Evolutionary conservation across 2,888 invertebrate species (phyloP).

Genomic region (Polyommatus icarus): DNA sequence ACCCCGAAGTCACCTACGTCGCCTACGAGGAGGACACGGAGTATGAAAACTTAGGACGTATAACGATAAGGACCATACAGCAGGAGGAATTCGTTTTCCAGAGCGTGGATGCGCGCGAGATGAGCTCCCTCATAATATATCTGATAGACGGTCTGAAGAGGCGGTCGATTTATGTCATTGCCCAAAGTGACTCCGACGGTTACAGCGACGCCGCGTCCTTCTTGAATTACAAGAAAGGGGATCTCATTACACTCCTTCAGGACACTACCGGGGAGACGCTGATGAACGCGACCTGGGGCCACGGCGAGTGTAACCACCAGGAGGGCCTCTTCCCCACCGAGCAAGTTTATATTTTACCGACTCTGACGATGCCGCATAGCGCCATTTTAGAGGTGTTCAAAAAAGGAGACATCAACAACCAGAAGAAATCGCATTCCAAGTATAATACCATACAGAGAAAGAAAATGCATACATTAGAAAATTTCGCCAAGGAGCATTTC

Average conservation of each 20-base stretch:
- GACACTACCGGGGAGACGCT: slow-evolving; percentile 88
- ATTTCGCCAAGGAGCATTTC: slow-evolving; percentile 92
- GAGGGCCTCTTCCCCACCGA: slow-evolving; percentile 93
- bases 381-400: slow-evolving; percentile 84
- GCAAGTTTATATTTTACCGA: slow-evolving; percentile 92
- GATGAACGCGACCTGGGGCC: slow-evolving; percentile 86
- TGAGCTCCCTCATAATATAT: slow-evolving; percentile 89
- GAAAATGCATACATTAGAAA: slow-evolving; percentile 90
- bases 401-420: slow-evolving; percentile 75
- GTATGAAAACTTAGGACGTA: slow-evolving; percentile 79
- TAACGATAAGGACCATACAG: slow-evolving; percentile 90
- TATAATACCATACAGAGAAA: slow-evolving; percentile 82
- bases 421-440: slow-evolving; percentile 67
- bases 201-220: slow-evolving; percentile 80
- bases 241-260: slow-evolving; percentile 89
- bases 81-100: slow-evolving; percentile 95
- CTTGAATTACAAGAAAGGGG: slow-evolving; percentile 85
- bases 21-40: slow-evolving; percentile 78
- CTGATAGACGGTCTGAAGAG: slow-evolving; percentile 93
- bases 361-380: slow-evolving; percentile 86
- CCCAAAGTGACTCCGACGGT: slow-evolving; percentile 81
- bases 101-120: slow-evolving; percentile 92
- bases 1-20: slow-evolving; percentile 91
- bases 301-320: slow-evolving; percentile 85
- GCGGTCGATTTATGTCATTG: slow-evolving; percentile 91